Percentiles rank a stretch among this genome's conserved stretches.
These are phyloP conservation scores for Dipus sagitta DNA, from an alignment of 2,797 vertebrate species.

Conservation along the genomic window DNA sequence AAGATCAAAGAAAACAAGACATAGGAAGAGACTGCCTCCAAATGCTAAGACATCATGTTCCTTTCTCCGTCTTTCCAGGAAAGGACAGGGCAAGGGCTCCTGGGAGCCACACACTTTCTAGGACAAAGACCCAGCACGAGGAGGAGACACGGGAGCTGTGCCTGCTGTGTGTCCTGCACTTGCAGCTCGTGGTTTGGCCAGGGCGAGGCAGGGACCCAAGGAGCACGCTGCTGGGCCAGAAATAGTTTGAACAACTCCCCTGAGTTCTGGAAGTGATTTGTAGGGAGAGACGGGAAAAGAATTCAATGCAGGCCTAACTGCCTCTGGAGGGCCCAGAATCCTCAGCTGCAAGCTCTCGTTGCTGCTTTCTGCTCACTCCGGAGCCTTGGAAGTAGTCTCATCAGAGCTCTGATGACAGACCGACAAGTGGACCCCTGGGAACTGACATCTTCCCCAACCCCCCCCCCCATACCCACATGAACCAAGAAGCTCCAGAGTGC, in stretches of 20 bases:
- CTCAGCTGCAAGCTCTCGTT: not conserved
- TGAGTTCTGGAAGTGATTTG: slow-evolving; percentile 38
- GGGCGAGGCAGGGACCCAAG: not conserved
- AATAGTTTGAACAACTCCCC: slow-evolving; percentile 45
- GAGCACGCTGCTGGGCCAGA: not conserved
- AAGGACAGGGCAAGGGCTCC: slow-evolving; percentile 52
- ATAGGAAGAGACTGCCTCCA: not conserved
- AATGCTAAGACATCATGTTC: slow-evolving; percentile 2
- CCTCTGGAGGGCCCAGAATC: not conserved
- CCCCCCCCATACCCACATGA: not conserved
- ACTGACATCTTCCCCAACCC: not conserved
- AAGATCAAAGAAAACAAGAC: slow-evolving; percentile 33
- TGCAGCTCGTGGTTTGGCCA: not conserved
- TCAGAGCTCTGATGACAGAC: not conserved
- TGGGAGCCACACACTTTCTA: slow-evolving; percentile 57
- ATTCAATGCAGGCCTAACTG: not conserved
- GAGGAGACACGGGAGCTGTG: not conserved
- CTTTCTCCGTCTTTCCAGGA: slow-evolving; percentile 61
- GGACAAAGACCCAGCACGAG: slow-evolving; percentile 27
- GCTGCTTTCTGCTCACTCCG: not conserved
- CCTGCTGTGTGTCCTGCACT: not conserved
- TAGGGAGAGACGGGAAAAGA: not conserved
- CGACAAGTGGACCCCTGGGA: not conserved
- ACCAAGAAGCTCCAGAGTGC: not conserved
- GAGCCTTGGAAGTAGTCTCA: not conserved